phyloP scores from a whole-genome alignment of 2,888 invertebrate genomes.

The Tricholauxania praeusta region DNA sequence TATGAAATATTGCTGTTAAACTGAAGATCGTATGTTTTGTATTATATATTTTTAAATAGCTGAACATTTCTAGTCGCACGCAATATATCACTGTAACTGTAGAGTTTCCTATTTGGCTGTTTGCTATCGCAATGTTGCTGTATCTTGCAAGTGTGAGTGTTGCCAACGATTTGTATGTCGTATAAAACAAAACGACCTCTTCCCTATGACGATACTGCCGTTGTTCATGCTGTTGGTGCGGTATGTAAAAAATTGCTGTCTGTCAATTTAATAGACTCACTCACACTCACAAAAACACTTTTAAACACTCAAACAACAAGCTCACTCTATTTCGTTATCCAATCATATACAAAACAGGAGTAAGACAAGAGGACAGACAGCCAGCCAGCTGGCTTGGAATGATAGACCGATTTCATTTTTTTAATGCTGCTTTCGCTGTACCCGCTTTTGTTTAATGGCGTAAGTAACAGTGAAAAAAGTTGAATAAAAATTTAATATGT shows the following conservation, averaged over 20 bases:
- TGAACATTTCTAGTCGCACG: too few relatives aligned
- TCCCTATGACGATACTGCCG: neutral
- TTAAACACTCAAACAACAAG: neutral
- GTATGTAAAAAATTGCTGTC: constrained; percentile 29
- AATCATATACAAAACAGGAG: neutral
- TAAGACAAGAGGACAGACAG: constrained; percentile 1
- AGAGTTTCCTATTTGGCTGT: neutral
- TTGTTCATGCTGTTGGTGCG: constrained; percentile 2
- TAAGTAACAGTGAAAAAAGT: neutral
- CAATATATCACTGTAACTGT: too few relatives aligned
- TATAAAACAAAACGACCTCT: constrained; percentile 13
- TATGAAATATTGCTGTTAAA: too few relatives aligned
- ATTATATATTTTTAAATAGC: too few relatives aligned
- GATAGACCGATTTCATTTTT: too few relatives aligned
- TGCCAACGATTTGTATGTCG: constrained; percentile 27
- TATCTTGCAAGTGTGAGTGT: constrained; percentile 5
- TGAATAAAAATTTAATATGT: constrained; percentile 28
- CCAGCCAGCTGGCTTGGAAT: neutral
- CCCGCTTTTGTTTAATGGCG: too few relatives aligned
- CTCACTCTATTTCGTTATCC: constrained; percentile 5
- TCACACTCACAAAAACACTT: neutral
- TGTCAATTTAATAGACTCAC: constrained; percentile 15
- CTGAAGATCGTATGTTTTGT: too few relatives aligned
- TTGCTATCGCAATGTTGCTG: neutral
- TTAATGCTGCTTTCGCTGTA: too few relatives aligned